Evolutionary conservation across 2,113 vertebrate genomes (phyloP).

Genomic region (Edolisoma coerulescens): DNA sequence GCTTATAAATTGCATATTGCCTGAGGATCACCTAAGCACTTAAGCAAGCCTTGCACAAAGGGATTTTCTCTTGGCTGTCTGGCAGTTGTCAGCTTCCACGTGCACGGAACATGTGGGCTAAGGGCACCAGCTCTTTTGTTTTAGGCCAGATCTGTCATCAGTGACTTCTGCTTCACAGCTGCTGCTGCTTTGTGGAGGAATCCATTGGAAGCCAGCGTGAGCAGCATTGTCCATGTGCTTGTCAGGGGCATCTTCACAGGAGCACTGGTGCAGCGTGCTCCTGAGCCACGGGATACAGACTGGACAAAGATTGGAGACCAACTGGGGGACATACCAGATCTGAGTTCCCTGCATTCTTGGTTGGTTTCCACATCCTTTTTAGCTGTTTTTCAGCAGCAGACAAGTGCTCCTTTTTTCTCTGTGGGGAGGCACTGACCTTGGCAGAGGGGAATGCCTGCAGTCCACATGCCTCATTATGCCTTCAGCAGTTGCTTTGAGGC

Average conservation of each 20-base stretch:
- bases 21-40: background rate
- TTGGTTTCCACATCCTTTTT: conserved; percentile 6
- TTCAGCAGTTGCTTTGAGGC: background rate
- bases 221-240: background rate
- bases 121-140: background rate
- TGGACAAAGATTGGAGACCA: background rate
- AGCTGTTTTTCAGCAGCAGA: background rate
- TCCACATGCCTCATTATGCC: conserved; percentile 7
- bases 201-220: background rate
- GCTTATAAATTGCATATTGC: conserved; percentile 1
- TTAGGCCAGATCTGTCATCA: background rate
- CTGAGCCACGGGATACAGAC: background rate
- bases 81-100: background rate
- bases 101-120: background rate
- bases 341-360: background rate
- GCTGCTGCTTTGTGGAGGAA: background rate
- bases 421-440: conserved; percentile 18
- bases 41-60: conserved; percentile 7
- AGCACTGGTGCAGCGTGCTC: background rate
- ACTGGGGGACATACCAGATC: background rate
- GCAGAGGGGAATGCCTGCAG: background rate
- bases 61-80: background rate
- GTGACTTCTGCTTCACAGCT: background rate
- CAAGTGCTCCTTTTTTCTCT: conserved; percentile 4
- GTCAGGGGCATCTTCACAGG: background rate